phyloP scores from a whole-genome alignment of 2,113 vertebrate species.

The Polypterus senegalus region DNA sequence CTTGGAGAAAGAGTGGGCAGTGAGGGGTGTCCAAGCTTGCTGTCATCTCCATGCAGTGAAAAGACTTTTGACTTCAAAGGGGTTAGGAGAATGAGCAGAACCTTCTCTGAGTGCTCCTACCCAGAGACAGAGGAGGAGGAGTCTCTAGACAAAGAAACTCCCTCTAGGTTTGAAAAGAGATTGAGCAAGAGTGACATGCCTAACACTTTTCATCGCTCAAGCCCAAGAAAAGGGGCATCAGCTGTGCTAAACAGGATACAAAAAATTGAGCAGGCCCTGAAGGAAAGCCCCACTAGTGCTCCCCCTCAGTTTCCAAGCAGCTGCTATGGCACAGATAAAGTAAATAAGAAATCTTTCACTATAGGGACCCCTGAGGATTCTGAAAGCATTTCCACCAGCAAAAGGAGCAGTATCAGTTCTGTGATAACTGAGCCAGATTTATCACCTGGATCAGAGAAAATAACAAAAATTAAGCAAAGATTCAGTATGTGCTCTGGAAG shows the following conservation, averaged over 20 bases:
- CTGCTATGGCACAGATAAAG: constrained; percentile 78
- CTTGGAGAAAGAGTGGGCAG: constrained; percentile 59
- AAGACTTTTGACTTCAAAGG: constrained; percentile 89
- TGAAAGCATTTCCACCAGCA: constrained; percentile 51
- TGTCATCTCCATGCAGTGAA: constrained; percentile 82
- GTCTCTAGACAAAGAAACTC: constrained; percentile 64
- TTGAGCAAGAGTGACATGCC: constrained; percentile 54
- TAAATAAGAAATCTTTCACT: constrained; percentile 61
- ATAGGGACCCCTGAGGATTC: constrained; percentile 52
- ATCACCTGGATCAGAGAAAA: constrained; percentile 54
- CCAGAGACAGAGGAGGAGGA: constrained; percentile 85
- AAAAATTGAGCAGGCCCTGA: constrained; percentile 88
- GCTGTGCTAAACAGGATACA: constrained; percentile 92
- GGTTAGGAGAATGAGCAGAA: constrained; percentile 84
- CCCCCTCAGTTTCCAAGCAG: constrained; percentile 86
- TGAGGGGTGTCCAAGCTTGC: constrained; percentile 77
- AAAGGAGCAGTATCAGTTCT: constrained; percentile 52
- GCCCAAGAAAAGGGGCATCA: constrained; percentile 72
- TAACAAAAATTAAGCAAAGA: constrained; percentile 55
- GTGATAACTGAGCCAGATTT: constrained; percentile 59
- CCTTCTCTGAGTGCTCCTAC: constrained; percentile 90
- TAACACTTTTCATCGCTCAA: constrained; percentile 57
- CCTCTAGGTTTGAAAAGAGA: constrained; percentile 69
- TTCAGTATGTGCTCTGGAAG: constrained; percentile 39
- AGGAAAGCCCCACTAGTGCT: constrained; percentile 74